Percentiles rank a stretch among this genome's conserved stretches.
Evolutionary conservation across 2,113 vertebrate species (phyloP).

Genomic region (Gallinago paraguaiae): DNA sequence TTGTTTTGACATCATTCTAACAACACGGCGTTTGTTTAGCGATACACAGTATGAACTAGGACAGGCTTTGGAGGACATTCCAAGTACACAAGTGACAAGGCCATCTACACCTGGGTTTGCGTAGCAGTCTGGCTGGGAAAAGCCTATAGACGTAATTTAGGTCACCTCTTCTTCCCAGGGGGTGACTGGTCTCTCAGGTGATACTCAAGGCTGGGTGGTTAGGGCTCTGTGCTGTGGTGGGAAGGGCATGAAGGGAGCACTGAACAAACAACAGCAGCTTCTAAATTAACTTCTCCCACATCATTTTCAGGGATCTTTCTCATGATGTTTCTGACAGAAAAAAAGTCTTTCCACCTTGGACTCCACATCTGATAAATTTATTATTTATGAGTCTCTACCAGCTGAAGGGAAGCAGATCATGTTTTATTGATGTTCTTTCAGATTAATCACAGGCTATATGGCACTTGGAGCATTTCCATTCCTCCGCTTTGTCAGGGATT

Average conservation of each 20-base stretch:
- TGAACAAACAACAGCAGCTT: background rate
- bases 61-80: background rate
- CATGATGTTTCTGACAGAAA: background rate
- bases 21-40: accelerated
- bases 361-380: background rate
- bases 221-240: background rate
- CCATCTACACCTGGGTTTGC: accelerated
- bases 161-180: background rate
- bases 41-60: accelerated
- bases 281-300: background rate
- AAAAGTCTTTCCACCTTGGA: background rate
- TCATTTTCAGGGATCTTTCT: background rate
- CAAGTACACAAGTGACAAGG: background rate
- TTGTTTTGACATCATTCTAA: background rate
- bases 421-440: slow-evolving; percentile 12
- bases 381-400: slow-evolving; percentile 16
- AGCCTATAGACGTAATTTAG: background rate
- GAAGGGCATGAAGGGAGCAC: background rate
- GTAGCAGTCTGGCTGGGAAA: background rate
- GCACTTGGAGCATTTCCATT: background rate
- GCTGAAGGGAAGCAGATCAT: slow-evolving; percentile 6
- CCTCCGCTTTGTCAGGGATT: background rate
- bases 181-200: background rate
- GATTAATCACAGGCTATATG: background rate
- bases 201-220: background rate